Evolutionary conservation across 2,113 vertebrate species (phyloP).

Genomic region (Semnornis frantzii): DNA sequence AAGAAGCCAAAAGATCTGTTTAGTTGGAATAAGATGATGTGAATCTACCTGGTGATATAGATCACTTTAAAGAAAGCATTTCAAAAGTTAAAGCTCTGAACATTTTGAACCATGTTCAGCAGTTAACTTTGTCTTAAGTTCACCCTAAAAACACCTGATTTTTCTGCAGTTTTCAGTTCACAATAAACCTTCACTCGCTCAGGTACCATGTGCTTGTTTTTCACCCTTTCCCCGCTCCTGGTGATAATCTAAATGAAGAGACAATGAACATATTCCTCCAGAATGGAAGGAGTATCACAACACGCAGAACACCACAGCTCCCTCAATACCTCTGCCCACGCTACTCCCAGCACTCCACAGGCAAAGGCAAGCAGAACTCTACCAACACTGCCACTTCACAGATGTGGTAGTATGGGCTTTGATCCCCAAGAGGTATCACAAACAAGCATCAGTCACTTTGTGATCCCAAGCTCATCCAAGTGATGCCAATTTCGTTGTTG

Average conservation of each 20-base stretch:
- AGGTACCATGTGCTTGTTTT: background rate
- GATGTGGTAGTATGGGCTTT: fast-evolving
- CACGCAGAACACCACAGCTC: background rate
- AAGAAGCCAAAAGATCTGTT: background rate
- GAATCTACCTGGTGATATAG: background rate
- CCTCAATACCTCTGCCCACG: background rate
- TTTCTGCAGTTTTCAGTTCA: background rate
- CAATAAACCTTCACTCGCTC: background rate
- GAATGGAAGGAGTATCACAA: background rate
- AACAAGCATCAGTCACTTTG: background rate
- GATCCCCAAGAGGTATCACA: background rate
- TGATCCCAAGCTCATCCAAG: background rate
- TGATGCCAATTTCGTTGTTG: background rate
- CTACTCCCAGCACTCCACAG: background rate
- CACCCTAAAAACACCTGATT: background rate
- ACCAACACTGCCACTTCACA: background rate
- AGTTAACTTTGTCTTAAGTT: background rate
- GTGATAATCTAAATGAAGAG: background rate
- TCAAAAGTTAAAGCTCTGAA: background rate
- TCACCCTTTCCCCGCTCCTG: background rate
- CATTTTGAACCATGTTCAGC: too few relatives aligned
- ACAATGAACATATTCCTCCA: background rate
- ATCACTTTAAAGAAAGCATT: background rate
- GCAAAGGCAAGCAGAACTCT: background rate
- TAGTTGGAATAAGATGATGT: background rate